These are phyloP conservation scores for Aptenodytes forsteri DNA, from an alignment of 2,113 vertebrate genomes.

Conservation along the genomic window DNA sequence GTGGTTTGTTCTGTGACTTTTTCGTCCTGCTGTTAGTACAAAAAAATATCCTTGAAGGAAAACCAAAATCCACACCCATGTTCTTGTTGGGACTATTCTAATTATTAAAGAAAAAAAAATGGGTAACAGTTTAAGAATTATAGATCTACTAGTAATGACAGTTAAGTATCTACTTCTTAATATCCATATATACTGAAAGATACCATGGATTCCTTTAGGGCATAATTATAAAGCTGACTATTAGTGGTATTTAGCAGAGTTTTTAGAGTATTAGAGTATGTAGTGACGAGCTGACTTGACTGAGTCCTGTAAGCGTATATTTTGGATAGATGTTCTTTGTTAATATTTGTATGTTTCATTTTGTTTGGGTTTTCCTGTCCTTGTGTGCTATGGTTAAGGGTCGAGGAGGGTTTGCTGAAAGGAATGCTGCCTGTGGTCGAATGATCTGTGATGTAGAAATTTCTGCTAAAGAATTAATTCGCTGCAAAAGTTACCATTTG, in stretches of 20 bases:
- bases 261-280: neutral
- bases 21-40: neutral
- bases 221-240: neutral
- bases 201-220: neutral
- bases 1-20: neutral
- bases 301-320: neutral
- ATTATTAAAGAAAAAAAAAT: neutral
- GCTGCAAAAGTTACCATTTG: conserved; percentile 95
- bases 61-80: neutral
- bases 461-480: conserved; percentile 95
- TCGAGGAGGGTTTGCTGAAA: conserved; percentile 91
- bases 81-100: neutral
- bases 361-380: neutral
- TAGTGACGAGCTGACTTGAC: neutral
- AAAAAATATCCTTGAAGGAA: neutral
- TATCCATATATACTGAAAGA: neutral
- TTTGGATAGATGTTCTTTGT: neutral
- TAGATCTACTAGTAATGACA: neutral
- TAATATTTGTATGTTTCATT: neutral
- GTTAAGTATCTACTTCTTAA: neutral
- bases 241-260: neutral
- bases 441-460: conserved; percentile 96
- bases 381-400: conserved; percentile 73
- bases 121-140: neutral
- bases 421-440: conserved; percentile 91